Evolutionary conservation across 2,888 invertebrate species (phyloP), one percentile per base, ranked within the genome.

Genomic region (Tinea pellionella): DNA sequence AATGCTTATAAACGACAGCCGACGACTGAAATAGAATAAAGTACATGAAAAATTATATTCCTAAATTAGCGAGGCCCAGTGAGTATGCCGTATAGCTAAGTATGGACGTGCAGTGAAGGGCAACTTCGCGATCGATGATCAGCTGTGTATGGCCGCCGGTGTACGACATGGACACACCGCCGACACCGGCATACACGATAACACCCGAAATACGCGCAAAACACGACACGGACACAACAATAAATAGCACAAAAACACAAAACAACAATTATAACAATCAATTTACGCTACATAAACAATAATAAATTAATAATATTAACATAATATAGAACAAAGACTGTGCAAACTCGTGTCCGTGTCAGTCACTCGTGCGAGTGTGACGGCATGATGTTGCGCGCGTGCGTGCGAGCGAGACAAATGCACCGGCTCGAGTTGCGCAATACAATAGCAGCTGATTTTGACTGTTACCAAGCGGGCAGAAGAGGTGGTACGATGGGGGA

Each of bases 401-500:
- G 13, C 9, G 57, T 11, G 62, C 65, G 42, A 29, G 62, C 43
- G 63, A 63, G 12, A 19, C 47, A 12, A 37, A 12, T 30, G 3
- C 42, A 60, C 61, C 61, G 56, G 62, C 61, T 19, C 47, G 60
- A 59, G 59, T 61, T 63, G 63, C 62, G 63, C 62, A 58, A 19
- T 56, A 37, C 55, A 11, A 41, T 56, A 24, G 61, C 68, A 67
- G 67, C 67, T 66, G 66, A 67, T 68, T 66, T 62, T 65, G 66
- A 68, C 67, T 71, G 71, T 67, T 68, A 66, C 68, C 63, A 67
- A 61, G 64, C 61, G 62, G 63, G 18, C 41, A 61, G 57, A 29
- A 60, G 51, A 0, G 59, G 19, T 29, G 37, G 30, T 19, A 12
- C 7, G 15, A 18, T 11, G 56, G 42, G 55, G 55, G 32, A 41